phyloP scores from a whole-genome alignment of 1,140 invertebrate genomes.

The Caenorhabditis tropicalis region DNA sequence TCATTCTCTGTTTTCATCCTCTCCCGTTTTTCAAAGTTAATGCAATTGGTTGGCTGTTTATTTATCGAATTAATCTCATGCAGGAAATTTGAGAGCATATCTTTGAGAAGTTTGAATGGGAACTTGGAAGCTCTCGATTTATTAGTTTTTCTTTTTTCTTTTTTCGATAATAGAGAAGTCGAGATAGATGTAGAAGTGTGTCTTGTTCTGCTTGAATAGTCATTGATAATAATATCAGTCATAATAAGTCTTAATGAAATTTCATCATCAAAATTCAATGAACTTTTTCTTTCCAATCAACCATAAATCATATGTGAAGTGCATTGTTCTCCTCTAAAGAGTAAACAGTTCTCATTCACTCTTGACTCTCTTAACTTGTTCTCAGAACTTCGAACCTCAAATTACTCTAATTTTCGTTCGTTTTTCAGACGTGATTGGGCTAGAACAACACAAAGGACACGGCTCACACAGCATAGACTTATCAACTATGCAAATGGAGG shows the following conservation, averaged over 20 bases:
- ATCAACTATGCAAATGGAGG: conserved; percentile 44
- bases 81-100: neutral
- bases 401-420: neutral
- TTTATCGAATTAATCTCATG: neutral
- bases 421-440: conserved; percentile 19
- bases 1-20: neutral
- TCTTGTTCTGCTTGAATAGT: no score
- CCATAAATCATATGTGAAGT: no score
- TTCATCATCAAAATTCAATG: no score
- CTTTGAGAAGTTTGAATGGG: neutral
- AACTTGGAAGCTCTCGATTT: neutral
- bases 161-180: no score
- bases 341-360: no score
- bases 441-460: conserved; percentile 36
- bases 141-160: neutral
- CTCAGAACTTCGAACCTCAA: neutral
- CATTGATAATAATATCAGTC: no score
- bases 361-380: no score
- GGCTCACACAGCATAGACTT: conserved; percentile 36
- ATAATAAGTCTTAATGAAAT: no score
- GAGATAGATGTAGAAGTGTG: no score
- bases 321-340: no score
- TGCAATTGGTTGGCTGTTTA: neutral
- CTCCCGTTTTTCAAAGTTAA: neutral
- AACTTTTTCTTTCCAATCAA: no score